Conservation (phyloP, 64 coral and sea anemone genomes). For the Exaiptasia diaphana region DNA sequence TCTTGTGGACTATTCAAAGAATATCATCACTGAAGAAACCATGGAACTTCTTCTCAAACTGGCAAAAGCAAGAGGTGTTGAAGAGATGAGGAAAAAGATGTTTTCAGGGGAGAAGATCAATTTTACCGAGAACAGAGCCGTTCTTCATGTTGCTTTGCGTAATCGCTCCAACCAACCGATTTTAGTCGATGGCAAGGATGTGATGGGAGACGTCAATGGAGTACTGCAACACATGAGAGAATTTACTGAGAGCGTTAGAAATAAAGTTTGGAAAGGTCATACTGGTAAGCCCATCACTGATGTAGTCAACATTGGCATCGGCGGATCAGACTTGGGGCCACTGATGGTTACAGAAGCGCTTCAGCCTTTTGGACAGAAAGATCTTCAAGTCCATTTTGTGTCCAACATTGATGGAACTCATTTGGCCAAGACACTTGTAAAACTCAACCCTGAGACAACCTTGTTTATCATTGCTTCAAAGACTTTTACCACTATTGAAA, state of each 20-base stretch:
- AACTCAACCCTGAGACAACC: slow-evolving; percentile 84
- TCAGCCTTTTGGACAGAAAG: slow-evolving; percentile 65
- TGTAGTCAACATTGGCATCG: slow-evolving; percentile 98
- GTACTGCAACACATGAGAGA: slow-evolving; percentile 73
- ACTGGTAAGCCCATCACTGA: slow-evolving; percentile 88
- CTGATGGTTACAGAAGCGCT: slow-evolving; percentile 97
- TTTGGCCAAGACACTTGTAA: slow-evolving; percentile 72
- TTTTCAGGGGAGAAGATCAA: slow-evolving; percentile 98
- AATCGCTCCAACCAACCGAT: slow-evolving; percentile 82
- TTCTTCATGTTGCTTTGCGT: slow-evolving; percentile 85
- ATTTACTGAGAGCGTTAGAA: slow-evolving; percentile 78
- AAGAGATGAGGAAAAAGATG: slow-evolving; percentile 74
- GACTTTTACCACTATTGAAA: slow-evolving; percentile 99
- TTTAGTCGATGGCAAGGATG: slow-evolving; percentile 85
- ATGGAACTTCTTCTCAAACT: slow-evolving; percentile 60
- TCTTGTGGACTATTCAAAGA: slow-evolving; percentile 94
- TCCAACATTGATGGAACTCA: slow-evolving; percentile 99
- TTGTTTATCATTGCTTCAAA: slow-evolving; percentile 96
- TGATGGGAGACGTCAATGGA: slow-evolving; percentile 81
- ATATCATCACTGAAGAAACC: slow-evolving; percentile 88
- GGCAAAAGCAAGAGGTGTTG: slow-evolving; percentile 64
- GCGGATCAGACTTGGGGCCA: slow-evolving; percentile 98
- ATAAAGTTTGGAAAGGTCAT: too few relatives aligned
- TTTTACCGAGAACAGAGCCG: slow-evolving; percentile 92
- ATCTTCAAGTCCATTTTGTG: slow-evolving; percentile 81